Percentiles rank a stretch among this genome's conserved stretches.
These are phyloP conservation scores for Antechinus stuartii DNA, from an alignment of 2,113 vertebrate species.

Conservation along the genomic window DNA sequence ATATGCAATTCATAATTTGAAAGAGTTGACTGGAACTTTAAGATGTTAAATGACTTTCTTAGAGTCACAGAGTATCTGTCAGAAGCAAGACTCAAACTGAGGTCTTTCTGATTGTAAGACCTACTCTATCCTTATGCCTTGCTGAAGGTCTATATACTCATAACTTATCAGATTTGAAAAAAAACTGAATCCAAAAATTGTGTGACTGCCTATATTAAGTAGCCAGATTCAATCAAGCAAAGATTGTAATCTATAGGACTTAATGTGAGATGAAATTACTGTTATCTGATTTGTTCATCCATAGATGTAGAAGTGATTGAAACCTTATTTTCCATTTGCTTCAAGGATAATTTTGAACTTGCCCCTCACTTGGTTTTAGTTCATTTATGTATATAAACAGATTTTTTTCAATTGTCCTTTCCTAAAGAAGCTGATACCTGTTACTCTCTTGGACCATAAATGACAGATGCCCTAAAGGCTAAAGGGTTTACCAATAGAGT, in stretches of 20 bases:
- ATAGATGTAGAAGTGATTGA: not conserved
- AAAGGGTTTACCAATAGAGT: slow-evolving; percentile 52
- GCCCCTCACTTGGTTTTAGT: slow-evolving; percentile 23
- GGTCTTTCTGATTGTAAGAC: not conserved
- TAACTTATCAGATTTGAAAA: not conserved
- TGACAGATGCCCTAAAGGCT: slow-evolving; percentile 66
- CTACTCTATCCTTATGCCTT: not conserved
- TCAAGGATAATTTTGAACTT: slow-evolving; percentile 28
- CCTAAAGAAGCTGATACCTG: slow-evolving; percentile 71
- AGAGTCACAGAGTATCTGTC: not conserved
- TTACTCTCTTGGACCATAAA: slow-evolving; percentile 70
- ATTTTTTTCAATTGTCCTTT: slow-evolving; percentile 60
- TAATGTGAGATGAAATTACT: not conserved
- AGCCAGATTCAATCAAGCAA: slow-evolving; percentile 15
- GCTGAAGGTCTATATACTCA: not conserved
- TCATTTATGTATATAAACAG: slow-evolving; percentile 68
- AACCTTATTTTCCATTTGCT: slow-evolving; percentile 3
- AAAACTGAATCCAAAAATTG: not conserved
- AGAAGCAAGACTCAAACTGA: not conserved
- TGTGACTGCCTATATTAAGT: not conserved
- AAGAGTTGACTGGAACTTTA: not conserved
- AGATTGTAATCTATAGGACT: not conserved
- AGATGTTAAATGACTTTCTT: not conserved
- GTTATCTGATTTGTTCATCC: not conserved
- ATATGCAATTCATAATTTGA: not conserved